Base-by-base conservation (phyloP, 2,113 vertebrate genomes). In the Alligator mississippiensis region DNA sequence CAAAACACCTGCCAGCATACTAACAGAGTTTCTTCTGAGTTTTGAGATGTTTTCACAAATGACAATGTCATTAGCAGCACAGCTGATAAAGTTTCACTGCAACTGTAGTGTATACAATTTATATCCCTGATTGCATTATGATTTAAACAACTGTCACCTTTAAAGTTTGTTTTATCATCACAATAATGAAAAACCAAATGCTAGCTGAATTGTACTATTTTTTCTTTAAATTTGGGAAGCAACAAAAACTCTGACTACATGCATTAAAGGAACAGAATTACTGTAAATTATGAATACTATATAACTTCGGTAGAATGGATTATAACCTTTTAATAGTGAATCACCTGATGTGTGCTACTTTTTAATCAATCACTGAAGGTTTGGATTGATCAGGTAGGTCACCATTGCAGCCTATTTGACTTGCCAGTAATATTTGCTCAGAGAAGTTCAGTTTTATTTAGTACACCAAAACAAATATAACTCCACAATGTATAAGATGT, bases 321-420 rank as follows among this genome's bases (percentile, higher is more conserved):
- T 94, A 94, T 87, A 91, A 97, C 97, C 93, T 96, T 84, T 87
- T 93, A 74, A 85, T 90, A 77, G 82, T 93, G 92, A 96, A 97
- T 97, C 91, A 93, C 47, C 95, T 92, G 93, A 96, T 94, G 93
- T 90, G 59, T 96, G 96, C 94, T 96, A 88, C 79, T 92, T 97
- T 96, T 96, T 96, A 97, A 97, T 98, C 96, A 93, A 66, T 97
- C 95, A 97, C 61, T 87, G 92, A 93, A 93, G 74, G 68, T 91
- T 96, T 87, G 58, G 34, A 98, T 97, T 96, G 95, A 98, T 97
- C 90, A 95, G 93, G 19, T 12, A 77, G 72, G 88, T 89, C 86
- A 84, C 72, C 72, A 84, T 90, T 93, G 93, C 60, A 89, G 78
- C 66, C 64, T 93, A 97, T 96, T 94, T 96, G 30, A 87, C 88